phyloP scores from a whole-genome alignment of 2,797 vertebrate genomes.

The Sandelia bainsii region DNA sequence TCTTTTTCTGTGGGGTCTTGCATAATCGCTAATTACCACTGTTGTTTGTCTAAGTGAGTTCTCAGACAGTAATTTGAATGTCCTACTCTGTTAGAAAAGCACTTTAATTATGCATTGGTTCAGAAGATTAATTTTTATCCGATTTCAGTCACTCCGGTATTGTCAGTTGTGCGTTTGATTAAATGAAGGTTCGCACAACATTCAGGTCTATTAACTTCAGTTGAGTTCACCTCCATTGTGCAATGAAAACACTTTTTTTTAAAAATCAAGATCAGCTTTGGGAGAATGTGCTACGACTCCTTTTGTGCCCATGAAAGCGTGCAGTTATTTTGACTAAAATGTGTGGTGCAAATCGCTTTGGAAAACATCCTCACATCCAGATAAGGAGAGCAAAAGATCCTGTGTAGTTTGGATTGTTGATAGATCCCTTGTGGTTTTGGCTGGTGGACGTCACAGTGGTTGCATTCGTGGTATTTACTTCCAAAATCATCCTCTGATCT shows the following conservation, averaged over 20 bases:
- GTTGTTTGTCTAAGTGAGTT: conserved; percentile 55
- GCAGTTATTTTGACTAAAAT: conserved; percentile 67
- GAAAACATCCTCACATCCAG: conserved; percentile 59
- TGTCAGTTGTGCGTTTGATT: conserved; percentile 9
- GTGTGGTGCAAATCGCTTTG: conserved; percentile 21
- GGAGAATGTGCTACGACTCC: conserved; percentile 22
- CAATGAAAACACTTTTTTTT: conserved; percentile 29
- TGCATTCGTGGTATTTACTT: conserved; percentile 66
- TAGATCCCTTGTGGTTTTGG: conserved; percentile 55
- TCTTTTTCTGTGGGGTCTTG: conserved; percentile 46
- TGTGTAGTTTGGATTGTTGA: conserved; percentile 55
- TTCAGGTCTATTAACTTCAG: conserved; percentile 39
- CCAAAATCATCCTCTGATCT: conserved; percentile 53
- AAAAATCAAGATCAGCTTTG: conserved; percentile 34
- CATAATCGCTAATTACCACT: conserved; percentile 61
- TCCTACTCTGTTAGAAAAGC: conserved; percentile 17
- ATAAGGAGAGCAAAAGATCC: conserved; percentile 48
- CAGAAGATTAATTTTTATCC: conserved; percentile 27
- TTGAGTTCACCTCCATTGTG: conserved; percentile 31
- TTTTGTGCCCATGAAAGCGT: conserved; percentile 57
- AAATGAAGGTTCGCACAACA: conserved; percentile 13
- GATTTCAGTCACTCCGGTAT: conserved; percentile 33
- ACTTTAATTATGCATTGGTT: conserved; percentile 28
- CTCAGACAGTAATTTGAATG: conserved; percentile 42
- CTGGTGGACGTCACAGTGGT: conserved; percentile 69